Evolutionary conservation across 2,888 invertebrate species (phyloP).

Genomic region (Cerceris ruficornis): DNA sequence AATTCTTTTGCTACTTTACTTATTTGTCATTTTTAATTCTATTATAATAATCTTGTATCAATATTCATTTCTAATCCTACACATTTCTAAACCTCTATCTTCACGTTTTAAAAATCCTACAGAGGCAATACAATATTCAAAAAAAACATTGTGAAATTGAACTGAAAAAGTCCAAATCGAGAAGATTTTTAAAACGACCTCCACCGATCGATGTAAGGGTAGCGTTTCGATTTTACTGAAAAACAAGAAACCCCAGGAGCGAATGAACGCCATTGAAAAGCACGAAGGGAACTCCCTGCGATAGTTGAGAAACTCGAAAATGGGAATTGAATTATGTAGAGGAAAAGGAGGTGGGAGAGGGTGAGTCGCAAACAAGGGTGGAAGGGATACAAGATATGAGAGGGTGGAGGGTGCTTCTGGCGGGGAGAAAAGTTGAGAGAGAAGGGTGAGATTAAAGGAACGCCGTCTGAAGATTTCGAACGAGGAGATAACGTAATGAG

Average conservation of each 20-base stretch:
- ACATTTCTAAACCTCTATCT: too few relatives aligned
- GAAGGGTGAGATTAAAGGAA: slow-evolving; percentile 23
- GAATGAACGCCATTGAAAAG: slow-evolving; percentile 14
- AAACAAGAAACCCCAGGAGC: slow-evolving; percentile 8
- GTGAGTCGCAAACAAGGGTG: slow-evolving; percentile 6
- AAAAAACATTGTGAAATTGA: too few relatives aligned
- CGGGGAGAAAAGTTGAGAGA: neutral
- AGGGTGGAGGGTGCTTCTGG: neutral
- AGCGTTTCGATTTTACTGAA: neutral
- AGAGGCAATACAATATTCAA: too few relatives aligned
- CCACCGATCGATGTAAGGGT: too few relatives aligned
- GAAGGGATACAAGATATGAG: neutral
- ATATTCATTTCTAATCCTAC: too few relatives aligned
- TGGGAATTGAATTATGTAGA: slow-evolving; percentile 35
- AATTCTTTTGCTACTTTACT: too few relatives aligned
- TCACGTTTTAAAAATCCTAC: too few relatives aligned
- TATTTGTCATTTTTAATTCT: too few relatives aligned
- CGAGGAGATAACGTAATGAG: slow-evolving; percentile 16
- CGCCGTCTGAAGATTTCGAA: slow-evolving; percentile 19
- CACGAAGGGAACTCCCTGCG: neutral
- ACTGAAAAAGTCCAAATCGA: too few relatives aligned
- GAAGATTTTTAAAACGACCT: too few relatives aligned
- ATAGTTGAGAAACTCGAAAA: slow-evolving; percentile 10
- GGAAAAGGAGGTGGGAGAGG: neutral
- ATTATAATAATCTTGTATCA: too few relatives aligned